Evolutionary conservation across 1,140 invertebrate genomes (phyloP).

Genomic region (Parasteatoda tepidariorum): DNA sequence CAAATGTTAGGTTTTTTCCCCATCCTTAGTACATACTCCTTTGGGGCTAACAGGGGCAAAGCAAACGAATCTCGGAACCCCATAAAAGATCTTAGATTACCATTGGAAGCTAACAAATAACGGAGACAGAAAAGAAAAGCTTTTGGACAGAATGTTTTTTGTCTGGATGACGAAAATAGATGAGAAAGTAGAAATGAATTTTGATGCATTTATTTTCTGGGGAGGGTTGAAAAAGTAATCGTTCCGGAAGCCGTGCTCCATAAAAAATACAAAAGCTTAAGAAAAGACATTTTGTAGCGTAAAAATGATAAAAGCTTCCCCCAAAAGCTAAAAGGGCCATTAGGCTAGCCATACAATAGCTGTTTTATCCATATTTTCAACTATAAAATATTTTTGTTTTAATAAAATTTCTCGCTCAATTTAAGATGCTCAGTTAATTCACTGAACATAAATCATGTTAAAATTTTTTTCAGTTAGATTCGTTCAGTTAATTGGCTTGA

Average conservation of each 20-base stretch:
- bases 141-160: not conserved
- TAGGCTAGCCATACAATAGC: no score
- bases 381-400: no score
- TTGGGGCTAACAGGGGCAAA: not conserved
- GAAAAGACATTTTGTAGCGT: not conserved
- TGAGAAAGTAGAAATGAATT: constrained; percentile 28
- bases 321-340: not conserved
- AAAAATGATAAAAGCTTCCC: not conserved
- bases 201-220: constrained; percentile 1
- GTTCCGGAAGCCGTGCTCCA: not conserved
- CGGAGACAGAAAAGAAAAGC: not conserved
- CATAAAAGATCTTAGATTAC: constrained; percentile 35
- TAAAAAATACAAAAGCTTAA: not conserved
- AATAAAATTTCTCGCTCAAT: no score
- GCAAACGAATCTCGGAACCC: constrained; percentile 28
- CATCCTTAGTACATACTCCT: not conserved
- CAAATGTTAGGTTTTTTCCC: constrained; percentile 5
- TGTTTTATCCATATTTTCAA: no score
- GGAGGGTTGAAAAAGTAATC: not conserved
- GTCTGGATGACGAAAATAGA: not conserved
- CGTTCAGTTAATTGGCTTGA: no score
- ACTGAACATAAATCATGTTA: no score
- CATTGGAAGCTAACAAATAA: not conserved
- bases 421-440: no score
- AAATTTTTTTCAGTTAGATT: no score